phyloP scores from a whole-genome alignment of 2,888 invertebrate genomes.

The Caradrina clavipalpis region DNA sequence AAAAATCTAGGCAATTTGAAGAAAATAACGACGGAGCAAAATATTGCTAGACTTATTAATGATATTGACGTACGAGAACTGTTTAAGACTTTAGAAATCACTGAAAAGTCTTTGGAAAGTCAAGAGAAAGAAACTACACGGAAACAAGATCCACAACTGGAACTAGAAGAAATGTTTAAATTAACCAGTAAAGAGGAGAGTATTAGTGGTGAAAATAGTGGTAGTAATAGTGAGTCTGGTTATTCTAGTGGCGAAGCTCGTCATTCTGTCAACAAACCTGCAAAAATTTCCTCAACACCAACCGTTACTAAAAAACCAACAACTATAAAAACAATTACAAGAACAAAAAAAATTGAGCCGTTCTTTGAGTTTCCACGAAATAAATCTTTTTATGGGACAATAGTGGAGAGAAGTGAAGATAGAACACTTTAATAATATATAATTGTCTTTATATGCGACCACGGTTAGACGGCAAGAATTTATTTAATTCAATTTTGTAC shows the following conservation, averaged over 20 bases:
- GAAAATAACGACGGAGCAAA: constrained; percentile 10
- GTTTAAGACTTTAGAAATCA: constrained; percentile 26
- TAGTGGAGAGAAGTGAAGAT: too few species aligned
- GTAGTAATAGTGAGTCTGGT: background rate
- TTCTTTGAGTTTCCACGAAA: too few species aligned
- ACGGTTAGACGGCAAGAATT: too few species aligned
- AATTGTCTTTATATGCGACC: too few species aligned
- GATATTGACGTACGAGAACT: constrained; percentile 69
- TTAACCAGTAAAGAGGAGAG: constrained; percentile 1
- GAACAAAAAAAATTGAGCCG: too few species aligned
- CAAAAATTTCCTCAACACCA: background rate
- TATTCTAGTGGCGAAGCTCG: background rate
- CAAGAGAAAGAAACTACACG: background rate
- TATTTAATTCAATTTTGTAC: too few species aligned
- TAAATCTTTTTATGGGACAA: too few species aligned
- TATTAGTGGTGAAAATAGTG: constrained; percentile 10
- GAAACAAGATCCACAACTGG: background rate
- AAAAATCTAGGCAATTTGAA: background rate
- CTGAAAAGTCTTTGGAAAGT: background rate
- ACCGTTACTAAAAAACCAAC: background rate
- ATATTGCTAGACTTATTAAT: constrained; percentile 68
- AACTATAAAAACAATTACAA: too few species aligned
- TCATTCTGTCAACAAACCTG: background rate
- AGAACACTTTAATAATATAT: too few species aligned
- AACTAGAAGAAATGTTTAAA: background rate